phyloP scores from a whole-genome alignment of 2,888 invertebrate genomes.

The Ceraclea dissimilis region DNA sequence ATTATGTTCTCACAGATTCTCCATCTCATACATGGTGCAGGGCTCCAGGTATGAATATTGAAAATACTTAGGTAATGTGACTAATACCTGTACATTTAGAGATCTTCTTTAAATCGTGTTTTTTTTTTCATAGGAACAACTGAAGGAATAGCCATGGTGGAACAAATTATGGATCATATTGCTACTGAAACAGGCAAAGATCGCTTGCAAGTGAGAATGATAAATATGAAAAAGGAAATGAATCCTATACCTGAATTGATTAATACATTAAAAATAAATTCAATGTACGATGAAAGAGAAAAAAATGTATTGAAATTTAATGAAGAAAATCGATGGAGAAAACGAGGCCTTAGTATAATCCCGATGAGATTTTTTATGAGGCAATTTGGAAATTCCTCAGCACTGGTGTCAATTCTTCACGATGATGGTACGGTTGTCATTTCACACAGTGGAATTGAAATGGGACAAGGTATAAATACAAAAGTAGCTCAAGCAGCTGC shows the following conservation, averaged over 20 bases:
- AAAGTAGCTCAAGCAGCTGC: constrained; percentile 66
- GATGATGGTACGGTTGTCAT: constrained; percentile 60
- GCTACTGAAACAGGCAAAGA: constrained; percentile 48
- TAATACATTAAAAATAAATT: constrained; percentile 48
- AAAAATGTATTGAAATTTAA: constrained; percentile 50
- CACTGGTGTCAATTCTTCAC: constrained; percentile 58
- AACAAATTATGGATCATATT: constrained; percentile 62
- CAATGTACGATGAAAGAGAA: constrained; percentile 48
- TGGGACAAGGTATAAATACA: constrained; percentile 73
- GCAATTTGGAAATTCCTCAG: constrained; percentile 47
- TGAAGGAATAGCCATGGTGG: constrained; percentile 51
- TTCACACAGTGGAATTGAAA: constrained; percentile 61
- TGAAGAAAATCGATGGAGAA: constrained; percentile 64
- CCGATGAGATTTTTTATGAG: constrained; percentile 57
- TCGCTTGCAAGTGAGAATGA: constrained; percentile 47
- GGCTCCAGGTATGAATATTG: constrained; percentile 52
- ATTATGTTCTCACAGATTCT: constrained; percentile 56
- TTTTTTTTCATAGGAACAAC: constrained; percentile 27
- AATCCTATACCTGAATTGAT: constrained; percentile 43
- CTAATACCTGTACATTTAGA: too few species aligned
- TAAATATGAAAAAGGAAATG: constrained; percentile 42
- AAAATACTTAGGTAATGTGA: too few species aligned
- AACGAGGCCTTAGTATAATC: constrained; percentile 54
- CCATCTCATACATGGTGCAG: constrained; percentile 60
- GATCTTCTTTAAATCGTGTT: neutral